Evolutionary conservation across 1,140 invertebrate genomes (phyloP), one percentile per base, ranked within the genome.

Genomic region (Cylas formicarius): DNA sequence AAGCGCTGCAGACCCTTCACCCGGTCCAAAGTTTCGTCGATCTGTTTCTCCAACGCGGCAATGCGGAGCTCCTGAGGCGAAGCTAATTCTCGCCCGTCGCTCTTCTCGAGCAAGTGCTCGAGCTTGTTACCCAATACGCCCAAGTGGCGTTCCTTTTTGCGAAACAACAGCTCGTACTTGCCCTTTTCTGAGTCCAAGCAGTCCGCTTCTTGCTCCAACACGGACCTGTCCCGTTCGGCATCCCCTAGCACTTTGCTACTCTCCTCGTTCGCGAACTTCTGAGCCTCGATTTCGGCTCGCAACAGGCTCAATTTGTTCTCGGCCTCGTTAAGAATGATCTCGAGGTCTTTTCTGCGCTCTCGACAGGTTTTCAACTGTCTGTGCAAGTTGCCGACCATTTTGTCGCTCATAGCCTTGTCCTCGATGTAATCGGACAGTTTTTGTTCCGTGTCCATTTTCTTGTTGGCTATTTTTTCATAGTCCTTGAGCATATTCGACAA

Each of bases 341-440:
- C 81, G 55, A 58, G 40, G 17, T 52, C 50, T 44, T 41, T 48
- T n/a, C 37, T 31, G 23, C 41, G 44, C 17, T 44, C 41, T 24
- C 33, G 48, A 14, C 21, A 29, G 5, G 42, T 29, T n/a, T 40
- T 48, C 11, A 52, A 29, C 5, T 11, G n/a, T 18, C 35, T 40
- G 14, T 27, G 39, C 24, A 52, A 14, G 28, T 44, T 50, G 14
- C 27, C 41, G 13, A 44, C 47, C 4, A 50, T 32, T 40, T 82
- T 83, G 49, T 85, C 76, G 20, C 78, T 75, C 4, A 75, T 67
- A n/a, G 81, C 52, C 53, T 81, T 78, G 10, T 82, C 78, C 54
- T 84, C 77, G 0, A 84, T 64, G 35, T 75, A 71, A 26, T 65
- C 58, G 8, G 84, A 56, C 27, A 84, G 76, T n/a, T 72, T 55